Base-by-base conservation (phyloP, 2,113 vertebrate genomes). In the Apaloderma vittatum region DNA sequence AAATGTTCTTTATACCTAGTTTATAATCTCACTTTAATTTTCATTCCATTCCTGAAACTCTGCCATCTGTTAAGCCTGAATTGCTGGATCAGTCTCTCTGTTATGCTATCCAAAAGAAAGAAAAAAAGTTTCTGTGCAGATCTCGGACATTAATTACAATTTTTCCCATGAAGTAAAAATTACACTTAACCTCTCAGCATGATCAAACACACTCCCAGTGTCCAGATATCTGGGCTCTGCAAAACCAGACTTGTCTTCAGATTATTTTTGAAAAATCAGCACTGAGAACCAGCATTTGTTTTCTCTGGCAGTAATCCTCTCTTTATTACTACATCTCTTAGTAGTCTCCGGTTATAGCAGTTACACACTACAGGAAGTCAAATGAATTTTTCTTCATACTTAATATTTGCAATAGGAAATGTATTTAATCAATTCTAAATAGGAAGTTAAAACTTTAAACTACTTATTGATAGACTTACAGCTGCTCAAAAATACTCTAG, bases 1-100 rank as follows among this genome's bases (percentile, higher is more conserved):
- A 32, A 32, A 76, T 45, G 34, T 77, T 37, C 71, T 79, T 94
- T 58, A 84, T 51, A 95, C 74, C 78, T 74, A 90, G 4, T 0
- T 90, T 86, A 94, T 63, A 93, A 93, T 88, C 78, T 22, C 85
- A 58, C 59, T 94, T 83, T 37, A 83, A 59, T 79, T 95, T 91
- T 73, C 77, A 94, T 86, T 90, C 58, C 77, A 49, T 76, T 91
- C 93, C 77, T 95, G 94, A 94, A 95, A 75, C 58, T 61, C 88
- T 58, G 81, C 78, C 92, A 88, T 92, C 90, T 93, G 85, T 82
- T 92, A 87, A 18, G 74, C 55, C 59, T 80, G 54, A 95, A 86
- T 72, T 82, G 48, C 52, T 93, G 57, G 59, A 89, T 92, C 63
- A 83, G 37, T 54, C 57, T 81, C 67, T 87, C 80, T 85, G 49